These are phyloP conservation scores for Balearica regulorum DNA, from an alignment of 2,797 vertebrate genomes.

Conservation along the genomic window DNA sequence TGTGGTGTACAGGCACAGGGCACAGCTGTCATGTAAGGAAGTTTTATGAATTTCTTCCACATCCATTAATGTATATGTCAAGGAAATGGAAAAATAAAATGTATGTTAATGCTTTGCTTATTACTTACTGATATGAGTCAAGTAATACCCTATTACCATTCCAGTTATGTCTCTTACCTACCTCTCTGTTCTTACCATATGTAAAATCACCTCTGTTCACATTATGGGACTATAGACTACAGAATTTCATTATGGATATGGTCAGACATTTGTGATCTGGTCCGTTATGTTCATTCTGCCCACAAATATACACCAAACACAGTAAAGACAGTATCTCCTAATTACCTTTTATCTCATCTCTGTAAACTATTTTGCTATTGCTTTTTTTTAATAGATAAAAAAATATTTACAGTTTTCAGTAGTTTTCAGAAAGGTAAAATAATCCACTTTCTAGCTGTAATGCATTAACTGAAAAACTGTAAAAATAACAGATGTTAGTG, in stretches of 20 bases:
- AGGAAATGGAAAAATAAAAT: not conserved
- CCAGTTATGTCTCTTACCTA: not conserved
- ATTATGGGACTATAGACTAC: not conserved
- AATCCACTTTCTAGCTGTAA: not conserved
- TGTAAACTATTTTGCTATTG: not conserved
- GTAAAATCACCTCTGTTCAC: not conserved
- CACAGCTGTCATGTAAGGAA: not conserved
- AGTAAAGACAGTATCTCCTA: not conserved
- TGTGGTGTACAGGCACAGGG: not conserved
- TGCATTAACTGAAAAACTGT: not conserved
- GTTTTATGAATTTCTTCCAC: not conserved
- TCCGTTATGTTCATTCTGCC: not conserved
- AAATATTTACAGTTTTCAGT: not conserved
- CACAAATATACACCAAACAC: not conserved
- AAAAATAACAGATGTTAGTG: constrained; percentile 47
- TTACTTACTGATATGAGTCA: not conserved
- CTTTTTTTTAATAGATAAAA: not conserved
- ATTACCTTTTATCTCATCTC: not conserved
- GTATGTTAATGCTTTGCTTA: not conserved
- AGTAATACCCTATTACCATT: not conserved
- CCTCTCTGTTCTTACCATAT: not conserved
- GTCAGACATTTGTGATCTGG: not conserved
- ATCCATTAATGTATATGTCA: not conserved
- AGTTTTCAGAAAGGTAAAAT: not conserved
- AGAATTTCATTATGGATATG: not conserved